phyloP scores from a whole-genome alignment of 2,113 vertebrate species.

The Pluvialis apricaria region DNA sequence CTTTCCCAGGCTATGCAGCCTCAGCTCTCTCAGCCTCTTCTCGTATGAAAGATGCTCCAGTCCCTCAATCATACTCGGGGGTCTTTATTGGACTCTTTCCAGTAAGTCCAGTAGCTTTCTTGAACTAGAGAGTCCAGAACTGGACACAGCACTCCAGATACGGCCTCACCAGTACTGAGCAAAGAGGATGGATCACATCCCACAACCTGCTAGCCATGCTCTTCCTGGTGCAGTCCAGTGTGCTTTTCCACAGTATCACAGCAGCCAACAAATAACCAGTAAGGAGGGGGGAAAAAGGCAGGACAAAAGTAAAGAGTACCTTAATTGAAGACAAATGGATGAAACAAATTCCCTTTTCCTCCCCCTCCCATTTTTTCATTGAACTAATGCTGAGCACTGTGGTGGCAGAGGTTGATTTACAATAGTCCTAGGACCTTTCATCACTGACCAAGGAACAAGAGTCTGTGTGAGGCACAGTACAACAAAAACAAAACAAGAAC shows the following conservation, averaged over 20 bases:
- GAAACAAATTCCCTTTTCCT: neutral
- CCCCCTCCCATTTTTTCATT: neutral
- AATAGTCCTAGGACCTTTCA: neutral
- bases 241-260: neutral
- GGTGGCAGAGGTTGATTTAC: neutral
- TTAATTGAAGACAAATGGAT: neutral
- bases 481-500: neutral
- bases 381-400: neutral
- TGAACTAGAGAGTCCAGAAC: neutral
- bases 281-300: neutral
- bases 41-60: neutral
- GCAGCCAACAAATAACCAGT: neutral
- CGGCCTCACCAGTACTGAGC: neutral
- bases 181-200: neutral
- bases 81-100: neutral
- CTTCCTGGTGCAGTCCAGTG: neutral
- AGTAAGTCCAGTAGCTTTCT: neutral
- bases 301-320: neutral
- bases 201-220: neutral
- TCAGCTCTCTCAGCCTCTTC: neutral
- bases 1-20: neutral
- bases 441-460: neutral
- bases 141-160: neutral
- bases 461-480: neutral
- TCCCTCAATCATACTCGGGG: neutral